Conservation (phyloP, 2,888 invertebrate species). For the Drosophila pseudotalamancana region DNA sequence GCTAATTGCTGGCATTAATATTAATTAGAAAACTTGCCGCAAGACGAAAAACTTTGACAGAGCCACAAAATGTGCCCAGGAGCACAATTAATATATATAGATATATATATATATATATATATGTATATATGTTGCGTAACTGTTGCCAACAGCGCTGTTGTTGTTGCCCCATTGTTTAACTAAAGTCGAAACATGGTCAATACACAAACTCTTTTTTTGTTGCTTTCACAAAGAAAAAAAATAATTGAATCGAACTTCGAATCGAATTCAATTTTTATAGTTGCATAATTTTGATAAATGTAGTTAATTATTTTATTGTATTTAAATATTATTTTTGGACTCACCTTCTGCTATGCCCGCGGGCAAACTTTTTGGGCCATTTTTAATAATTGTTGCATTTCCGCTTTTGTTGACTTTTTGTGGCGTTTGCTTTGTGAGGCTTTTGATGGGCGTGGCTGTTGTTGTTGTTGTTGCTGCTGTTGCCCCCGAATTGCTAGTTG, state of each 20-base stretch:
- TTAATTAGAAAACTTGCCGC: constrained; percentile 69
- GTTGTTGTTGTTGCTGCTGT: constrained; percentile 24
- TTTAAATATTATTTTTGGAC: constrained; percentile 18
- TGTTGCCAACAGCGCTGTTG: constrained; percentile 36
- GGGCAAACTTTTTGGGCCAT: constrained; percentile 30
- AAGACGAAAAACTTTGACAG: constrained; percentile 30
- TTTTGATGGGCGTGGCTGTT: constrained; percentile 11
- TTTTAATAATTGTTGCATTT: constrained; percentile 34
- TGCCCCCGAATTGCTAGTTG: constrained; percentile 19
- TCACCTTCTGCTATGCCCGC: constrained; percentile 56
- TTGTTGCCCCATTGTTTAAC: constrained; percentile 40
- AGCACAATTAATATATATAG: constrained; percentile 24
- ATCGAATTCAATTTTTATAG: constrained; percentile 9
- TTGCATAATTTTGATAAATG: background rate
- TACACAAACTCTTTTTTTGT: constrained; percentile 36
- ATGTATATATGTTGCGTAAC: constrained; percentile 22
- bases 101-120: background rate
- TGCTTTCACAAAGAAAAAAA: constrained; percentile 59
- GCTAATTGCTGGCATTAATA: constrained; percentile 66
- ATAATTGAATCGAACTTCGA: constrained; percentile 24
- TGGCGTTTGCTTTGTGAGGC: constrained; percentile 10
- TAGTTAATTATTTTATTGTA: background rate
- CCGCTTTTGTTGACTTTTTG: constrained; percentile 33
- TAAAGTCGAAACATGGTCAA: constrained; percentile 46
- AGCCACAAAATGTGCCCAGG: constrained; percentile 55